Evolutionary conservation across 2,797 vertebrate genomes (phyloP).

Genomic region (Bradypodion ventrale): DNA sequence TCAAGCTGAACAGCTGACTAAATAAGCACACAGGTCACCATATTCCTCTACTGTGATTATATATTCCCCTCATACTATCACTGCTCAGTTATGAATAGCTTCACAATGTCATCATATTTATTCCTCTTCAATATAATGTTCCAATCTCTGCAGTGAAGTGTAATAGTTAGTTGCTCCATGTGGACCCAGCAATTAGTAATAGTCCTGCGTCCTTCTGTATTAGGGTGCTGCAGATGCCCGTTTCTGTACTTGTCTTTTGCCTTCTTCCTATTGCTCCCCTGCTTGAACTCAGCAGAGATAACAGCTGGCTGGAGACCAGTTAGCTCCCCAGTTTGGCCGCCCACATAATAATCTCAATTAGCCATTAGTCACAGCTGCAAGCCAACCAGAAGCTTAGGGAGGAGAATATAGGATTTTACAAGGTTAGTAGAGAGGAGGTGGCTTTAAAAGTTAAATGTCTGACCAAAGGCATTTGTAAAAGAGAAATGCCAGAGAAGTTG

Average conservation of each 20-base stretch:
- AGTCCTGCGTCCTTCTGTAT: not conserved
- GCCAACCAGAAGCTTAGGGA: not conserved
- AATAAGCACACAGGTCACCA: not conserved
- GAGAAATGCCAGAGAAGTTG: not conserved
- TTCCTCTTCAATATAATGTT: not conserved
- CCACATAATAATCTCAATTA: conserved; percentile 19
- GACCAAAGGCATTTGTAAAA: not conserved
- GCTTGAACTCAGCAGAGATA: not conserved
- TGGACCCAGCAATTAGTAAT: not conserved
- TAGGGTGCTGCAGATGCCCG: not conserved
- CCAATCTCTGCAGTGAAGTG: too few species aligned
- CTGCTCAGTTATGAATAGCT: not conserved
- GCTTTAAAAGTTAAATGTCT: conserved; percentile 8
- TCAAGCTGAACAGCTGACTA: not conserved
- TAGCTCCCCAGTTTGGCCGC: not conserved
- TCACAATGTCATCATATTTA: not conserved
- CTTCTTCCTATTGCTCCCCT: not conserved
- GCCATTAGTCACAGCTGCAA: conserved; percentile 8
- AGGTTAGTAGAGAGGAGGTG: not conserved
- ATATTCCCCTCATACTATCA: too few species aligned
- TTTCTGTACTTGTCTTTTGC: not conserved
- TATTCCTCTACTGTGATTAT: too few species aligned
- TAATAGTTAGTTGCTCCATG: not conserved
- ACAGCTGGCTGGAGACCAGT: conserved; percentile 7
- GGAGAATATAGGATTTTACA: not conserved